Evolutionary conservation across 2,797 vertebrate species (phyloP).

Genomic region (Ammospiza maritima): DNA sequence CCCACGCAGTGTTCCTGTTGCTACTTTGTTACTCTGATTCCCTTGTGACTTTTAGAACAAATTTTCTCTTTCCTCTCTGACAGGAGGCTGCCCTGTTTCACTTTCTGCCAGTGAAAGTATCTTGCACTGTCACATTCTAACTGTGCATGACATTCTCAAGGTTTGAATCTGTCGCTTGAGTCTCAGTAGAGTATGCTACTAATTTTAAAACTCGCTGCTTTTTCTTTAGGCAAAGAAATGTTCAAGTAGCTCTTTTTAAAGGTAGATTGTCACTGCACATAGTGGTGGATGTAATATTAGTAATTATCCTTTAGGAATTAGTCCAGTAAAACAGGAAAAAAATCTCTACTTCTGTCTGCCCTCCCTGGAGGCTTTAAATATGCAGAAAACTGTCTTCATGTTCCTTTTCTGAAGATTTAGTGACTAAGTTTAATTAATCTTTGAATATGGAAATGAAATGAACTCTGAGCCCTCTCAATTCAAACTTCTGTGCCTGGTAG

Average conservation of each 20-base stretch:
- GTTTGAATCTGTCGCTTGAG: constrained; percentile 50
- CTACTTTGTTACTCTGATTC: neutral
- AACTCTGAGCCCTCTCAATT: neutral
- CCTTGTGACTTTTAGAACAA: constrained; percentile 11
- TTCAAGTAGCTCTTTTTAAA: constrained; percentile 17
- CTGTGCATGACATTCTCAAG: constrained; percentile 22
- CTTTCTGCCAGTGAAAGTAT: constrained; percentile 35
- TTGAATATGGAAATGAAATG: constrained; percentile 19
- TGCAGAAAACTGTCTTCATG: neutral
- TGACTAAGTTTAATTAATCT: constrained; percentile 43
- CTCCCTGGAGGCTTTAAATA: constrained; percentile 35
- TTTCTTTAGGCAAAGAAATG: constrained; percentile 32
- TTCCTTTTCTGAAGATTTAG: constrained; percentile 15
- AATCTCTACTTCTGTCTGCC: neutral
- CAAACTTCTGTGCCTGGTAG: neutral
- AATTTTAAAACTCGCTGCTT: constrained; percentile 61
- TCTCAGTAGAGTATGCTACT: constrained; percentile 9
- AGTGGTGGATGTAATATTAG: constrained; percentile 7
- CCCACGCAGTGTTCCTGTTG: neutral
- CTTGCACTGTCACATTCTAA: neutral
- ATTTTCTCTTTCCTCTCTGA: constrained; percentile 32
- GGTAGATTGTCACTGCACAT: neutral
- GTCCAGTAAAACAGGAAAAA: neutral
- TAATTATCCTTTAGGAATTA: constrained; percentile 50
- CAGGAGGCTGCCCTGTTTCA: constrained; percentile 39